Percentiles rank a stretch among this genome's conserved stretches.
Evolutionary conservation across 2,113 vertebrate genomes (phyloP).

Genomic region (Antechinus flavipes): DNA sequence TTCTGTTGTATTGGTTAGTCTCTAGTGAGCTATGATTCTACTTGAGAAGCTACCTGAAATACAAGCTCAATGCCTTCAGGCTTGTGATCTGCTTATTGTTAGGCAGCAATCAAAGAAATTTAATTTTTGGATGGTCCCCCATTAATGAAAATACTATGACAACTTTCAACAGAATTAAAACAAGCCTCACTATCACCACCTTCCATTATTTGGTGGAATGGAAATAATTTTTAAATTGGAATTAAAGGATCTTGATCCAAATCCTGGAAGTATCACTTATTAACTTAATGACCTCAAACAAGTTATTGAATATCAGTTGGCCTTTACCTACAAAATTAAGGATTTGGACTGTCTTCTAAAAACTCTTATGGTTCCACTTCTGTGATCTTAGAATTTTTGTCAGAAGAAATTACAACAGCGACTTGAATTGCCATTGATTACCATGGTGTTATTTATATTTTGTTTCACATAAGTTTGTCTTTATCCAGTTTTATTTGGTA

Average conservation of each 20-base stretch:
- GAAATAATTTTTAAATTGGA: too few relatives aligned
- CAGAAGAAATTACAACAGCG: not conserved
- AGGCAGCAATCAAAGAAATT: not conserved
- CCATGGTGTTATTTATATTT: not conserved
- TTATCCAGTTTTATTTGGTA: not conserved
- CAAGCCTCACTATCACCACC: too few relatives aligned
- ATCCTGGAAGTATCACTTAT: not conserved
- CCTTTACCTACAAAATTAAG: not conserved
- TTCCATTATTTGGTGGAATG: too few relatives aligned
- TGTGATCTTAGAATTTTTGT: not conserved
- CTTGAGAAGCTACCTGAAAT: not conserved
- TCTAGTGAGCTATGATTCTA: constrained; percentile 7
- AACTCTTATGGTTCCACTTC: not conserved
- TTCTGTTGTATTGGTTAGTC: not conserved
- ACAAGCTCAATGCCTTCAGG: not conserved
- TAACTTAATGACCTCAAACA: not conserved
- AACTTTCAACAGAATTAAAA: too few relatives aligned
- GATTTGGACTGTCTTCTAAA: not conserved
- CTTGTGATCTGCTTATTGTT: constrained; percentile 8
- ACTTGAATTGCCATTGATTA: not conserved
- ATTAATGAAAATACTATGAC: not conserved
- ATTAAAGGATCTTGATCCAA: too few relatives aligned
- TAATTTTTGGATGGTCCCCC: not conserved
- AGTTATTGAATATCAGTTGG: not conserved
- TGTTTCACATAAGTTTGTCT: not conserved